Evolutionary conservation across 2,113 vertebrate species (phyloP), one percentile per base, ranked within the genome.

Genomic region (Neodontobutis hainanensis): DNA sequence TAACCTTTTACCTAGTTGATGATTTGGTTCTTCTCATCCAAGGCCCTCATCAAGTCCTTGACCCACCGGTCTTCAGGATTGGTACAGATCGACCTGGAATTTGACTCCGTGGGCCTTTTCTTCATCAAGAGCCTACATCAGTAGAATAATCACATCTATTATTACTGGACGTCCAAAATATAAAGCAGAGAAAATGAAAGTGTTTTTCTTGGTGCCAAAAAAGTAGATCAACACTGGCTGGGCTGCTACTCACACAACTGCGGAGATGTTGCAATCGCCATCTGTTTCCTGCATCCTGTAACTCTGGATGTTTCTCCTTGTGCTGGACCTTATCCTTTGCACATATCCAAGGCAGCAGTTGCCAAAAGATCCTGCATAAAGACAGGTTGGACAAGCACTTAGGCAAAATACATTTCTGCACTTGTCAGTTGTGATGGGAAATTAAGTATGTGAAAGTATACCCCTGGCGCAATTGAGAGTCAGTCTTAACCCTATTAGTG

Each of bases 181-280:
- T 68, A 49, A 4, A 4, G 11, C 3, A 19, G n/a, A 5, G 0
- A 46, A 58, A 36, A 34, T 6, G 56, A 75, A 68, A 61, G 4
- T 8, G 8, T 11, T 43, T 43, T 1, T 16, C 3, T 5, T 3
- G 38, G 16, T 1, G 48, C 42, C 47, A 58, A 52, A 36, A 32
- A 3, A 47, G 5, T 16, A 27, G 44, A 42, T 6, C 5, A n/a
- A 52, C 32, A 14, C 12, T 35, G 5, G 32, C 8, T 55, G 52
- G 38, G 40, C 35, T 35, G 2, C 15, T 38, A 89, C 92, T 92
- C 75, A 93, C 92, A 92, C 73, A 59, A 91, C 67, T 9, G 92
- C 92, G 16, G 50, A 77, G 43, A 90, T 78, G 87, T 93, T 92
- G 80, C 92, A 93, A 56, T 86, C 90, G 0, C 92, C 92, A 68